These are phyloP conservation scores for Seriola aureovittata DNA, from an alignment of 2,113 vertebrate genomes.

Conservation along the genomic window DNA sequence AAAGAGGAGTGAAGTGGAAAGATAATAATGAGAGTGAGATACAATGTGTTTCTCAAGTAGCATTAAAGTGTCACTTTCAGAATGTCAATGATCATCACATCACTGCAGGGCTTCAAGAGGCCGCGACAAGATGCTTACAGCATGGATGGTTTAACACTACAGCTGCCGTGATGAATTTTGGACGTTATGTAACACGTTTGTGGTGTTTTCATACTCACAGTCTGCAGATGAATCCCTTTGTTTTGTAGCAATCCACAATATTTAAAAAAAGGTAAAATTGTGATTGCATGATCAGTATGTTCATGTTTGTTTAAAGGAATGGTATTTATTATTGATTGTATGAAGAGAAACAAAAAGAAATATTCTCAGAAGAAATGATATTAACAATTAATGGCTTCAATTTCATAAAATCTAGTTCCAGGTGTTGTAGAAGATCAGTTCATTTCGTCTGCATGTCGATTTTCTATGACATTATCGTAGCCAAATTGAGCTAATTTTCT, in stretches of 20 bases:
- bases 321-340: neutral
- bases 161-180: neutral
- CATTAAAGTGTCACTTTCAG: conserved; percentile 48
- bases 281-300: neutral
- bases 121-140: conserved; percentile 23
- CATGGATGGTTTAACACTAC: conserved; percentile 26
- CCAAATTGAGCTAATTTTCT: too few species aligned
- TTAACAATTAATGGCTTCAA: too few species aligned
- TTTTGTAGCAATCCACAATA: neutral
- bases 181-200: neutral
- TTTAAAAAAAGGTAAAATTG: neutral
- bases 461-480: too few species aligned
- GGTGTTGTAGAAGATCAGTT: too few species aligned
- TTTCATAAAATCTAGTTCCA: too few species aligned
- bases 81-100: conserved; percentile 60
- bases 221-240: neutral
- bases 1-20: conserved; percentile 55
- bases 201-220: neutral
- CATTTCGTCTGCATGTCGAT: too few species aligned
- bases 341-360: neutral
- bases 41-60: conserved; percentile 62
- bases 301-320: neutral
- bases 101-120: conserved; percentile 32
- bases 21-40: conserved; percentile 51
- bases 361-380: too few species aligned